Evolutionary conservation across 2,888 invertebrate genomes (phyloP), one percentile per base, ranked within the genome.

Genomic region (Congeria kusceri): DNA sequence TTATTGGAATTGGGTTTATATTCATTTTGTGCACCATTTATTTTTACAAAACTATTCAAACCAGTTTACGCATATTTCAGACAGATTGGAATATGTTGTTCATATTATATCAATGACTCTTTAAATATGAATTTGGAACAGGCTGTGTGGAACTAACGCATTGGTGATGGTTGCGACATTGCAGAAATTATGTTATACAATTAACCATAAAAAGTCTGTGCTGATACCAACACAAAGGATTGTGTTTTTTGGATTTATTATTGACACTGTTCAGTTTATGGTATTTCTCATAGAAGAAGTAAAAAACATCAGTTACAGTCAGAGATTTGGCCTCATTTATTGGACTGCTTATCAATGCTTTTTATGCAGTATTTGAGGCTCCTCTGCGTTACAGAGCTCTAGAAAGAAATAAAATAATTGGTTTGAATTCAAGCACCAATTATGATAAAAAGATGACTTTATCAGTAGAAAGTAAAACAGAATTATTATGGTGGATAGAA

Each of bases 291-390:
- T 4, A n/a, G 5, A 13, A 62, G 23, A 62, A 29, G 44, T n/a
- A 32, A 39, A 18, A 62, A 62, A 5, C 29, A 5, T n/a, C 39
- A 32, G 39, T 62, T 13, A 62, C 13, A 5, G 23, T 62, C 1
- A 62, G 62, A 62, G 62, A 62, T 32, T 15, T 62, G 32, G 39
- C 62, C 11, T 62, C 62, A n/a, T 62, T 62, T 23, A 62, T 62
- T 39, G 62, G 62, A 23, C 39, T 62, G 18, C 2, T 62, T 20
- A 62, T 62, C 11, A 62, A 62, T 39, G 62, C 62, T 32, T 62
- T 62, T 25, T 44, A 62, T 62, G 62, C 62, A 15, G 44, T 62
- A n/a, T 25, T 39, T 29, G 28, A 59, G n/a, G n/a, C n/a, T n/a
- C n/a, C n/a, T n/a, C n/a, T n/a, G n/a, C n/a, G n/a, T n/a, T n/a